A percentile compares a stretch with the other conserved stretches of the same genome.
These are phyloP conservation scores for Peromyscus aztecus DNA, from an alignment of 2,797 vertebrate genomes.

Conservation along the genomic window DNA sequence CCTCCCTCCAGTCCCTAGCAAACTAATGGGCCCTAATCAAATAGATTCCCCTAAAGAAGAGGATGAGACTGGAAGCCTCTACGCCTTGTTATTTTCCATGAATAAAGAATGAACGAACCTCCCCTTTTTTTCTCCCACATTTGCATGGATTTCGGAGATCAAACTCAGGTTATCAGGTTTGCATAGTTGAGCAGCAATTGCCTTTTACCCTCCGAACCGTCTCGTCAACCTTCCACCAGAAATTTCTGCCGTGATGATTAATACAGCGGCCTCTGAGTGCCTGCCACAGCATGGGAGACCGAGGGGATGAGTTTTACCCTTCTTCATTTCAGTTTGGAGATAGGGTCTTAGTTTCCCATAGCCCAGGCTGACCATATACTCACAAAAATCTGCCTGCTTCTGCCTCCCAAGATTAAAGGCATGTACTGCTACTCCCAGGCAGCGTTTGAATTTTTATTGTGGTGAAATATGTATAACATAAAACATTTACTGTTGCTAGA, in stretches of 20 bases:
- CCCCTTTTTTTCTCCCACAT: not conserved
- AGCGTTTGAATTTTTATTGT: not conserved
- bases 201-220: not conserved
- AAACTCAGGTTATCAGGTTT: not conserved
- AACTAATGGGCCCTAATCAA: not conserved
- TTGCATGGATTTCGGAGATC: not conserved
- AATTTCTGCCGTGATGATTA: not conserved
- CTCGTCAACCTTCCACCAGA: not conserved
- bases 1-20: not conserved
- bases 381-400: not conserved
- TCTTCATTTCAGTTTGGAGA: not conserved
- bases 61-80: not conserved
- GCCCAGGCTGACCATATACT: too few relatives aligned
- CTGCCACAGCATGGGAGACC: not conserved
- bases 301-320: not conserved
- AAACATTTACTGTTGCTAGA: too few relatives aligned
- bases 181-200: not conserved
- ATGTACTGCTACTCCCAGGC: not conserved
- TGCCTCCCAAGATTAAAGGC: not conserved
- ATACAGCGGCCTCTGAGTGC: rapidly evolving
- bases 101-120: not conserved
- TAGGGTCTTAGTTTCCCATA: not conserved
- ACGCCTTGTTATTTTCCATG: not conserved
- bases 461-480: not conserved
- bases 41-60: not conserved